These are phyloP conservation scores for Formicarius rufipectus DNA, from an alignment of 2,113 vertebrate genomes.

Conservation along the genomic window DNA sequence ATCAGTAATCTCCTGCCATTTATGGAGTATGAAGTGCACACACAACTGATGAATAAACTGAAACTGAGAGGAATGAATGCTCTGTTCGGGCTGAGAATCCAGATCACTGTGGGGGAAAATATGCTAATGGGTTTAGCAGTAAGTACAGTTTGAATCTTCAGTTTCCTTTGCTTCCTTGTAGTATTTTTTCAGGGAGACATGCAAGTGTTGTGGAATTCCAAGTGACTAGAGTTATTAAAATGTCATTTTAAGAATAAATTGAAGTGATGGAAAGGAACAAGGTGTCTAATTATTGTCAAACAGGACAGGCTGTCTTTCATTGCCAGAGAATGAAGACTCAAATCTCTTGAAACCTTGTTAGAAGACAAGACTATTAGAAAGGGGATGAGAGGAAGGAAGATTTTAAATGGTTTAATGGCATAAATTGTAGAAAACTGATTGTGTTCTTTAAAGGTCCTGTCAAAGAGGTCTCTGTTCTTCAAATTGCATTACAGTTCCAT, in stretches of 20 bases:
- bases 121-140: slow-evolving; percentile 96
- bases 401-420: neutral
- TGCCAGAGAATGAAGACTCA: neutral
- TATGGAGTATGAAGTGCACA: slow-evolving; percentile 98
- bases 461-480: neutral
- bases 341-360: neutral
- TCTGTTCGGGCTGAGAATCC: slow-evolving; percentile 91
- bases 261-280: neutral
- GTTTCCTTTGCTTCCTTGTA: neutral
- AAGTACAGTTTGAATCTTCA: slow-evolving; percentile 62
- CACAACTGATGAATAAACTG: slow-evolving; percentile 97
- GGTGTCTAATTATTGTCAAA: neutral
- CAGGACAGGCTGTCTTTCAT: neutral
- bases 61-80: slow-evolving; percentile 97
- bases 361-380: neutral
- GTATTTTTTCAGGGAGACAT: neutral
- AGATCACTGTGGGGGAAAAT: slow-evolving; percentile 96
- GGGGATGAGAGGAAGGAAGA: neutral
- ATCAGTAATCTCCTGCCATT: slow-evolving; percentile 96
- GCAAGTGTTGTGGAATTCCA: neutral
- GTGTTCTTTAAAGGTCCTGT: neutral
- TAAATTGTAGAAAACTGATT: neutral
- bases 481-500: neutral
- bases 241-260: neutral
- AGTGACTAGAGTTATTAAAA: neutral